Evolutionary conservation across 2,888 invertebrate genomes (phyloP).

Genomic region (Nephrotoma guestfalica): DNA sequence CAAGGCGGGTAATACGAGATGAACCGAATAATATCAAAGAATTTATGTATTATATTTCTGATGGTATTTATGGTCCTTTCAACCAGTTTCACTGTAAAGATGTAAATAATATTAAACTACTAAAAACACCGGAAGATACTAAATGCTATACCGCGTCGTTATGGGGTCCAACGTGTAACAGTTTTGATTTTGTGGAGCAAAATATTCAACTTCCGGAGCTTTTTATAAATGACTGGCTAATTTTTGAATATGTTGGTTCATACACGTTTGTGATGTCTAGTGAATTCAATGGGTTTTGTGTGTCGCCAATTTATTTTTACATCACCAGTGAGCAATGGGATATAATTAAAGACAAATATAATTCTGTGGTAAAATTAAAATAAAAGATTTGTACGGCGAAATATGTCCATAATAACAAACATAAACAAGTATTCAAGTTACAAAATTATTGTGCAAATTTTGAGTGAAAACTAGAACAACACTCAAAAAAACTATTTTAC

Average conservation of each 20-base stretch:
- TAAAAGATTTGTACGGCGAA: background rate
- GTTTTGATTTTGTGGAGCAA: background rate
- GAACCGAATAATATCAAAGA: background rate
- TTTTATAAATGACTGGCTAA: background rate
- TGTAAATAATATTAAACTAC: background rate
- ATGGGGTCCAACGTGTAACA: background rate
- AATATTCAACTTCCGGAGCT: background rate
- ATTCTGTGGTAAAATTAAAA: background rate
- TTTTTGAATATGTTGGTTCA: background rate
- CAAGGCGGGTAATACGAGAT: background rate
- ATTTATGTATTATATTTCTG: background rate
- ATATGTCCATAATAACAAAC: too few relatives aligned
- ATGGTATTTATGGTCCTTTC: background rate
- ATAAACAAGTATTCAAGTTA: too few relatives aligned
- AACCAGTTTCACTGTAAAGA: background rate
- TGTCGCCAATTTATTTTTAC: background rate
- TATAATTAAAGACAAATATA: background rate
- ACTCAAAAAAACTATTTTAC: too few relatives aligned
- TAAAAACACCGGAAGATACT: background rate
- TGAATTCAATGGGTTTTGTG: background rate
- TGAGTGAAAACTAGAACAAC: too few relatives aligned
- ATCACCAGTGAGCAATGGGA: background rate
- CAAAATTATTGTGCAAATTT: too few relatives aligned
- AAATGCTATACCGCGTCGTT: background rate
- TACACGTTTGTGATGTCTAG: background rate